These are phyloP conservation scores for Plemyria rubiginata DNA, from an alignment of 2,888 invertebrate species.

Conservation along the genomic window DNA sequence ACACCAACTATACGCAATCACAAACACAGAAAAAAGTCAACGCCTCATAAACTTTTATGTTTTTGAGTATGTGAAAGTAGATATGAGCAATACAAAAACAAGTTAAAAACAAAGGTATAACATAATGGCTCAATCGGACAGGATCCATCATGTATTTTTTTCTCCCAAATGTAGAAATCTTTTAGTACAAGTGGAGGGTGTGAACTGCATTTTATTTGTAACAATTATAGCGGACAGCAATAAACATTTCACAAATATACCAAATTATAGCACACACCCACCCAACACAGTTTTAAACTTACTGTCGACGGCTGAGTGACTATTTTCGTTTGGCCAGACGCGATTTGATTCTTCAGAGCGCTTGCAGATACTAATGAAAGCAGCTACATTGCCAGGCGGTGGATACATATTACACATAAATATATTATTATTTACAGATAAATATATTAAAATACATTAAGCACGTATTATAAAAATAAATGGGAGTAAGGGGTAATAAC, in stretches of 20 bases:
- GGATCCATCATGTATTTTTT: too few species aligned
- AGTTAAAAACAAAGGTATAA: too few species aligned
- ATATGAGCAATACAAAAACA: too few species aligned
- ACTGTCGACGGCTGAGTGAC: conserved; percentile 62
- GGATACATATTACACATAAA: conserved; percentile 61
- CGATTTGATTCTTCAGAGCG: conserved; percentile 56
- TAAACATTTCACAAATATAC: conserved; percentile 12
- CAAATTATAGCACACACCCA: conserved; percentile 19
- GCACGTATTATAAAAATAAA: neutral
- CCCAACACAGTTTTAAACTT: conserved; percentile 53
- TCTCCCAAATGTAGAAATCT: too few species aligned
- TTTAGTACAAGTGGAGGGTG: neutral
- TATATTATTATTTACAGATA: conserved; percentile 47
- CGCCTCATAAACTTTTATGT: too few species aligned
- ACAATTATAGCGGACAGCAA: conserved; percentile 13
- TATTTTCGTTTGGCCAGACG: conserved; percentile 49
- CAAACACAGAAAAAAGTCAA: too few species aligned
- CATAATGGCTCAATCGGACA: too few species aligned
- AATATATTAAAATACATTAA: conserved; percentile 26
- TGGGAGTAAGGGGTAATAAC: neutral
- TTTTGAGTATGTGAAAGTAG: too few species aligned
- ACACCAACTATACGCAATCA: too few species aligned
- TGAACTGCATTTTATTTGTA: neutral
- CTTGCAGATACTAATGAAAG: conserved; percentile 71
- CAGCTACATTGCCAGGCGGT: conserved; percentile 68